phyloP scores from a whole-genome alignment of 2,113 vertebrate species.

The Tursiops truncatus region DNA sequence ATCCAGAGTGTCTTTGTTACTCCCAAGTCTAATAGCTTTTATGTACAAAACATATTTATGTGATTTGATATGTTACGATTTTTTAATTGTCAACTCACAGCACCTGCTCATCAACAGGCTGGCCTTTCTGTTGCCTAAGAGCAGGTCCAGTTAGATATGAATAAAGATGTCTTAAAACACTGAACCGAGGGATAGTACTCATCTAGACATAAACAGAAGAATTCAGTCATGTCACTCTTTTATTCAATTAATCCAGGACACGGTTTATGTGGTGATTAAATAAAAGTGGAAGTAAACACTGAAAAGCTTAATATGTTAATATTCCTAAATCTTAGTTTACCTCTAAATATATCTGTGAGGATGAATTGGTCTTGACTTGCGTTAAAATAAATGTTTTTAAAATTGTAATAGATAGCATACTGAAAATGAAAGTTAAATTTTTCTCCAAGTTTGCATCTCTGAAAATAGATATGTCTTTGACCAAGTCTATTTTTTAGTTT shows the following conservation, averaged over 20 bases:
- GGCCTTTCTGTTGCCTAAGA: background rate
- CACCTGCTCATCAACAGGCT: background rate
- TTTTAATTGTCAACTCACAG: background rate
- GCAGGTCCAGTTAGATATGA: background rate
- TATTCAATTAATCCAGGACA: background rate
- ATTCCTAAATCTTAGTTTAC: background rate
- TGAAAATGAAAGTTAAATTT: background rate
- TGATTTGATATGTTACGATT: background rate
- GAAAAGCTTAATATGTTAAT: background rate
- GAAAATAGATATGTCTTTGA: background rate
- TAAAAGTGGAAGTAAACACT: background rate
- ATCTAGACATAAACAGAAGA: background rate
- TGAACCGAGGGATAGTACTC: background rate
- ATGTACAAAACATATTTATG: background rate
- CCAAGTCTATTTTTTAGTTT: background rate
- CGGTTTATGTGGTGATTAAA: background rate
- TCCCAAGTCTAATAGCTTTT: background rate
- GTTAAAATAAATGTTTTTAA: constrained; percentile 11
- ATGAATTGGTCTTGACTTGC: background rate
- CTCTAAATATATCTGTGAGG: background rate
- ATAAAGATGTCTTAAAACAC: background rate
- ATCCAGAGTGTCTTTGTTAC: background rate
- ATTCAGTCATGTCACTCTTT: background rate
- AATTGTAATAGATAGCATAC: background rate
- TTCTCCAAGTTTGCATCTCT: background rate